A percentile compares a stretch with the other conserved stretches of the same genome.
Evolutionary conservation across 2,797 vertebrate genomes (phyloP).

Genomic region (Schizothorax lantsangensis): DNA sequence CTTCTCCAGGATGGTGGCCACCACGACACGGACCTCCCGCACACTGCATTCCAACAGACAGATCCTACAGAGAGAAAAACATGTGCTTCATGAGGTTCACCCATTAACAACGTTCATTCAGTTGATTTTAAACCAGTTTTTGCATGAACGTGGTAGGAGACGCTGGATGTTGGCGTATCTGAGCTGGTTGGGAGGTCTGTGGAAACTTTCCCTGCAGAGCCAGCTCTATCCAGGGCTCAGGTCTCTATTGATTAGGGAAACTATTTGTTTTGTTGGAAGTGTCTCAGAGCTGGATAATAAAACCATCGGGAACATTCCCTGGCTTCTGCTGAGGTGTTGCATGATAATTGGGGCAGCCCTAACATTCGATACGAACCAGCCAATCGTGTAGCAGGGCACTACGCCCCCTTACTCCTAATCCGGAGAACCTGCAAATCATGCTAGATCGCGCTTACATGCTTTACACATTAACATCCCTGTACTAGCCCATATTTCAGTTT

Average conservation of each 20-base stretch:
- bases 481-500: slow-evolving; percentile 51
- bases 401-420: not conserved
- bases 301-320: slow-evolving; percentile 47
- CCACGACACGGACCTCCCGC: slow-evolving; percentile 93
- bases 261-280: slow-evolving; percentile 30
- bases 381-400: slow-evolving; percentile 65
- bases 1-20: slow-evolving; percentile 96
- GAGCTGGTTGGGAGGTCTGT: slow-evolving; percentile 26
- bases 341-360: slow-evolving; percentile 52
- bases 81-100: not conserved
- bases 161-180: slow-evolving; percentile 7
- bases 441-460: not conserved
- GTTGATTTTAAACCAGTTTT: not conserved
- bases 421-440: not conserved
- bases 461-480: slow-evolving; percentile 66
- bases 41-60: slow-evolving; percentile 94
- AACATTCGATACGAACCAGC: slow-evolving; percentile 62
- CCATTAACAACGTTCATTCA: not conserved
- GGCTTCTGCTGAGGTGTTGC: slow-evolving; percentile 39
- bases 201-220: slow-evolving; percentile 11
- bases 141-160: not conserved
- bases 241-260: slow-evolving; percentile 20
- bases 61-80: slow-evolving; percentile 76
- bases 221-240: not conserved
- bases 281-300: slow-evolving; percentile 11